These are phyloP conservation scores for Iselma pallidipennis DNA, from an alignment of 2,888 invertebrate species.

Conservation along the genomic window DNA sequence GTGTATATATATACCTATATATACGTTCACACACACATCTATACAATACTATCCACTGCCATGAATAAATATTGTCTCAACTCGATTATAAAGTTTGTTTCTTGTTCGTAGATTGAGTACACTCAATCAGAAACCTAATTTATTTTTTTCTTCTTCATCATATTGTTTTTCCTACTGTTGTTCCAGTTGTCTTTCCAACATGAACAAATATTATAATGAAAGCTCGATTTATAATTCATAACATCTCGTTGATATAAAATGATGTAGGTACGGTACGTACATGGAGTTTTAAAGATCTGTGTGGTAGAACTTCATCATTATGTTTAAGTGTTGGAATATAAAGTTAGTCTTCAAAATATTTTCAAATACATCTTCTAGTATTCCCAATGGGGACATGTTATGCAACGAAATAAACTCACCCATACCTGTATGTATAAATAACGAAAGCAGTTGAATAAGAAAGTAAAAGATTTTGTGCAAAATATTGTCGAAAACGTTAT, in stretches of 20 bases:
- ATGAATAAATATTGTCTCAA: slow-evolving; percentile 36
- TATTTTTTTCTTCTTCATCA: slow-evolving; percentile 12
- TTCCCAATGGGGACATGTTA: background rate
- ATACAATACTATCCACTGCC: slow-evolving; percentile 13
- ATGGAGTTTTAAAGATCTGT: no score
- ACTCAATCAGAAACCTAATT: slow-evolving; percentile 26
- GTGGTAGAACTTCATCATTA: background rate
- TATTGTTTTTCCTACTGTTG: background rate
- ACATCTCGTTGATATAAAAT: background rate
- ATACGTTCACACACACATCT: no score
- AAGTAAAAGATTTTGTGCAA: no score
- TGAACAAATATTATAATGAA: background rate
- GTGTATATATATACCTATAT: no score
- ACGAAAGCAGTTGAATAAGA: no score
- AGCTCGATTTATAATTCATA: background rate
- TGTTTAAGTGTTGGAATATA: background rate
- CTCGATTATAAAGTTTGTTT: slow-evolving; percentile 34
- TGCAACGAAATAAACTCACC: background rate
- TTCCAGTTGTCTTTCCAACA: background rate
- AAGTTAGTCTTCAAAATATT: no score
- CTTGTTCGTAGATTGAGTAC: slow-evolving; percentile 23
- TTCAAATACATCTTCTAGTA: background rate
- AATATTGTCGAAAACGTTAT: no score
- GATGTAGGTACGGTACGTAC: background rate
- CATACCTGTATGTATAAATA: no score